These are phyloP conservation scores for Gastrophryne carolinensis DNA, from an alignment of 2,797 vertebrate genomes.

Conservation along the genomic window DNA sequence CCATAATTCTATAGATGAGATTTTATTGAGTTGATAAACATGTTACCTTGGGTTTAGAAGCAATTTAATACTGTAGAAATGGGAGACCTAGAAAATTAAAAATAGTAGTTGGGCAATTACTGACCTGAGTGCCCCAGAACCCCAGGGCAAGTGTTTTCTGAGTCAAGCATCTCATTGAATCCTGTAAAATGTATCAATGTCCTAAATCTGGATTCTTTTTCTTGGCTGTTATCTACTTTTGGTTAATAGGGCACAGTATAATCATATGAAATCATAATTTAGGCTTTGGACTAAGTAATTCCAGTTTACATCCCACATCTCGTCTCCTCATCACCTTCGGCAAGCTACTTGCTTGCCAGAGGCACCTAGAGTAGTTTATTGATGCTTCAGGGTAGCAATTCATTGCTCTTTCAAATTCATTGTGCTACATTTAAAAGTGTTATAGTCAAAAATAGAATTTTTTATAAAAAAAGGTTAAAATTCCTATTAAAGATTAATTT, in stretches of 20 bases:
- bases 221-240: slow-evolving; percentile 5
- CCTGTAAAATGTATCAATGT: slow-evolving; percentile 20
- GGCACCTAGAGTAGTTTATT: slow-evolving; percentile 25
- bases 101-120: slow-evolving; percentile 29
- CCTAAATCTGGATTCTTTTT: slow-evolving; percentile 37
- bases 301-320: slow-evolving; percentile 16
- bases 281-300: slow-evolving; percentile 23
- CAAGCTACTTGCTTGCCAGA: slow-evolving; percentile 18
- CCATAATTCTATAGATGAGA: not conserved
- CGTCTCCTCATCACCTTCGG: slow-evolving; percentile 46
- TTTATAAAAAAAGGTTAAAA: too few species aligned
- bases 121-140: not conserved
- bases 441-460: not conserved
- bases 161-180: not conserved
- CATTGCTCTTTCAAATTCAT: not conserved
- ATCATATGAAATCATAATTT: slow-evolving; percentile 31
- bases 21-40: not conserved
- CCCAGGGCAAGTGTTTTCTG: slow-evolving; percentile 4
- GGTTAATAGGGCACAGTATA: slow-evolving; percentile 16
- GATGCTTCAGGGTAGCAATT: slow-evolving; percentile 25
- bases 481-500: too few species aligned
- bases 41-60: not conserved
- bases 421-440: not conserved
- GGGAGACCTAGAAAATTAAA: slow-evolving; percentile 11
- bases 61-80: slow-evolving; percentile 1